Evolutionary conservation across 2,113 vertebrate genomes (phyloP).

Genomic region (Siniperca chuatsi): DNA sequence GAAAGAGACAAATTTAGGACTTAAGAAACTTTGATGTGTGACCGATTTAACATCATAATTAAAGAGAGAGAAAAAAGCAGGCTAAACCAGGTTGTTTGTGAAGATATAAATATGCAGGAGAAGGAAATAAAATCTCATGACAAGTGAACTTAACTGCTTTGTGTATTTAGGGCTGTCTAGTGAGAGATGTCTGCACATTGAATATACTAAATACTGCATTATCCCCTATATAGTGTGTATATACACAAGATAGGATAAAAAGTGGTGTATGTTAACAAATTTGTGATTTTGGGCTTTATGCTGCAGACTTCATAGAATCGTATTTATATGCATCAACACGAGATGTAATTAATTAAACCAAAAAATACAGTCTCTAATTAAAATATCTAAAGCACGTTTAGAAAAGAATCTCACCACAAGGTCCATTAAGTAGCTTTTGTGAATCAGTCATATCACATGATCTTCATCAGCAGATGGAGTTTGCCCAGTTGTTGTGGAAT

Average conservation of each 20-base stretch:
- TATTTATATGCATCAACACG: no score
- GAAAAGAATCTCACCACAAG: no score
- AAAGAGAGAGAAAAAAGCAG: constrained; percentile 11
- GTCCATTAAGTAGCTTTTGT: no score
- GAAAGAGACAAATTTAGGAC: constrained; percentile 9
- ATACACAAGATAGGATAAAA: neutral
- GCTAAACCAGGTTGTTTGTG: constrained; percentile 5
- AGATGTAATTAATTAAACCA: no score
- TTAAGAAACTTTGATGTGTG: constrained; percentile 45
- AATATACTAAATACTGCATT: neutral
- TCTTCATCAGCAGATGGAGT: no score
- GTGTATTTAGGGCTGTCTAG: neutral
- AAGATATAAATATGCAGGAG: no score
- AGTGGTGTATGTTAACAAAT: neutral
- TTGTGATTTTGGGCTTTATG: no score
- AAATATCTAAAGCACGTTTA: no score
- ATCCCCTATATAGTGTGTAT: neutral
- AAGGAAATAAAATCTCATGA: neutral
- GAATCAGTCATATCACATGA: no score
- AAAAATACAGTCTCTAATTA: no score
- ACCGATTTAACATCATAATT: constrained; percentile 16
- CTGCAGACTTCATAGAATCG: no score
- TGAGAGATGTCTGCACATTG: neutral
- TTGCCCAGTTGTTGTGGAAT: no score
- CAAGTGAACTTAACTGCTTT: neutral